These are phyloP conservation scores for Leptinotarsa juncta DNA, from an alignment of 2,888 invertebrate species.

Conservation along the genomic window DNA sequence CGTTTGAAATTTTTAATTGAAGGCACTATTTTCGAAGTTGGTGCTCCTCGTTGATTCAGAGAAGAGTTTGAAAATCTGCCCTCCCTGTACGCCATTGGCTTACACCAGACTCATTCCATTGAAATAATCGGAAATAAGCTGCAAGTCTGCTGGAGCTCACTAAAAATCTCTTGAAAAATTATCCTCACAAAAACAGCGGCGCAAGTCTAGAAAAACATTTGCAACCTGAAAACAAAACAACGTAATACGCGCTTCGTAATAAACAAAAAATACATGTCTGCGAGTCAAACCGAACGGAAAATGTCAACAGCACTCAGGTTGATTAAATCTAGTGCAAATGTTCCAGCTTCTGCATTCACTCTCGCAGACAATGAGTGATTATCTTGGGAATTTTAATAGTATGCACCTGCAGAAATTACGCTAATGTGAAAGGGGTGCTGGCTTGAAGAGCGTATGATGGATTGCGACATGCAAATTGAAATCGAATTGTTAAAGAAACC, in stretches of 20 bases:
- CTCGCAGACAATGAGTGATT: constrained; percentile 46
- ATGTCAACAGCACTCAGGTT: constrained; percentile 41
- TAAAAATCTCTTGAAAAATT: not conserved
- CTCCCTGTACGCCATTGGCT: too few relatives aligned
- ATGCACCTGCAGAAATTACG: constrained; percentile 41
- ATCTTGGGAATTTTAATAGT: constrained; percentile 42
- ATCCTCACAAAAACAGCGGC: not conserved
- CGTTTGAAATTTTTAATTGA: too few relatives aligned
- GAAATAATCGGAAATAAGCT: not conserved
- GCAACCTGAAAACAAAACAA: constrained; percentile 6
- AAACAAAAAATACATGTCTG: constrained; percentile 22
- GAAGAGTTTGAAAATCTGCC: too few relatives aligned
- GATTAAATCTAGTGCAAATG: constrained; percentile 40
- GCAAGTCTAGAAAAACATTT: not conserved
- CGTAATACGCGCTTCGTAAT: not conserved
- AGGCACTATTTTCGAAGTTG: too few relatives aligned
- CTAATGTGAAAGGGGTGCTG: constrained; percentile 28
- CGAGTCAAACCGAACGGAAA: constrained; percentile 28
- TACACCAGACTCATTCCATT: not conserved
- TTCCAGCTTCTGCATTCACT: constrained; percentile 36
- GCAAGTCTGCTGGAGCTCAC: not conserved
- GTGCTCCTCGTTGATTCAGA: too few relatives aligned
- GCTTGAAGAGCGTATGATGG: constrained; percentile 19
- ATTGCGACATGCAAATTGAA: constrained; percentile 13
- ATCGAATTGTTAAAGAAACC: not conserved